Base-by-base conservation (phyloP, 2,888 invertebrate genomes). In the Nymphalis polychloros region DNA sequence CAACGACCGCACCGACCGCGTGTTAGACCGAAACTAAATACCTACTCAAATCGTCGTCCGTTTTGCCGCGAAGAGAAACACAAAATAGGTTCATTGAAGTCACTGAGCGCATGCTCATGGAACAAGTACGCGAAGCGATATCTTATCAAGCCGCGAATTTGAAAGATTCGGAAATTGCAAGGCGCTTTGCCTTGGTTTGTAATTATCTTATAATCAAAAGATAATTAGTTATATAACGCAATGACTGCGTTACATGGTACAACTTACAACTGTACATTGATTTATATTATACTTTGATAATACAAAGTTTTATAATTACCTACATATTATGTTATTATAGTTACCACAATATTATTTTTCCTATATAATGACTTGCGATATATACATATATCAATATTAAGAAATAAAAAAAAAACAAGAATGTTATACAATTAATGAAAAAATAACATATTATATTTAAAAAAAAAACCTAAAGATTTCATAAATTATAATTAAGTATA, bases 11-110 rank as follows among this genome's bases (percentile, higher is more conserved):
- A 75, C 83, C 74, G 76, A 62, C 69, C 83, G 88, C 86, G 85
- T 78, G 84, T 76, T 78, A 75, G 77, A 79, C 84, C 85, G 84
- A 87, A 88, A 90, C 90, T 90, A 84, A 87, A 79, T 79, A 63
- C 27, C 27, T 27, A 27, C 72, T 70, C 72, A 73, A 74, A 73
- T 70, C 70, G 68, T 63, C 71, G 73, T 68, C 74, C 75, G 77
- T 75, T 77, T 79, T 79, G 79, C 78, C 79, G 81, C 79, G 81
- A 73, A 76, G 79, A 77, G 78, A 73, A 81, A 82, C 79, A 83
- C 81, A 79, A 85, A 87, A 84, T 86, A 81, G 81, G 77, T 84
- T 82, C 84, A 88, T 86, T 87, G 83, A 86, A 86, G 73, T 69
- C 72, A 78, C 79, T 84, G 81, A 75, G 85, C 85, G 86, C 85